phyloP scores from a whole-genome alignment of 2,888 invertebrate genomes.

The Allophyes oxyacanthae region DNA sequence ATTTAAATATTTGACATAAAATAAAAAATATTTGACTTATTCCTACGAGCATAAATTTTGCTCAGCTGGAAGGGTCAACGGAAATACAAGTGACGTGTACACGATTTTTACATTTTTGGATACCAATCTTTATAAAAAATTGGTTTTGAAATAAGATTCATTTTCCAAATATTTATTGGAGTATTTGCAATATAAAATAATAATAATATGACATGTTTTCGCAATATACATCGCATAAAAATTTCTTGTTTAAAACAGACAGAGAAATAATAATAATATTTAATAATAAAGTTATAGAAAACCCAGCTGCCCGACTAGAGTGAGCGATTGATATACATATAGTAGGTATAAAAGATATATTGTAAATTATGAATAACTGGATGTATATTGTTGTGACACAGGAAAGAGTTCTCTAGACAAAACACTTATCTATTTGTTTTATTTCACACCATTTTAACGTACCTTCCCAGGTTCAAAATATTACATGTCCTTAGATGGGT shows the following conservation, averaged over 20 bases:
- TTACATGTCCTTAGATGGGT: too few species aligned
- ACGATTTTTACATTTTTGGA: too few species aligned
- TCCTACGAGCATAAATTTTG: too few species aligned
- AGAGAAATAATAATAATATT: neutral
- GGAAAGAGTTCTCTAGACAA: constrained; percentile 70
- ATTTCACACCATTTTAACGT: constrained; percentile 29
- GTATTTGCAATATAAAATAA: neutral
- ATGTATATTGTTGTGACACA: constrained; percentile 69
- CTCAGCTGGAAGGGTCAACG: too few species aligned
- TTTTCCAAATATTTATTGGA: neutral
- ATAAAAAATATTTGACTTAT: too few species aligned
- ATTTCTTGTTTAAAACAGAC: neutral
- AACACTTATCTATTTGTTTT: constrained; percentile 54
- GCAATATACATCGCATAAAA: neutral
- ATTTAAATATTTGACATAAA: too few species aligned
- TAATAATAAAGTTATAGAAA: constrained; percentile 31
- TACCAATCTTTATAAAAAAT: too few species aligned
- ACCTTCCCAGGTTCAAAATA: too few species aligned
- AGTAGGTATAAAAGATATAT: constrained; percentile 65
- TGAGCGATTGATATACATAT: constrained; percentile 52
- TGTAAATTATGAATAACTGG: constrained; percentile 70
- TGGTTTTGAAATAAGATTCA: too few species aligned
- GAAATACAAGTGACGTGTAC: too few species aligned
- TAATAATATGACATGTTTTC: too few species aligned
- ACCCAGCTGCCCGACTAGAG: constrained; percentile 22